Conservation (phyloP, 2,888 invertebrate species). For the Euplexia lucipara region DNA sequence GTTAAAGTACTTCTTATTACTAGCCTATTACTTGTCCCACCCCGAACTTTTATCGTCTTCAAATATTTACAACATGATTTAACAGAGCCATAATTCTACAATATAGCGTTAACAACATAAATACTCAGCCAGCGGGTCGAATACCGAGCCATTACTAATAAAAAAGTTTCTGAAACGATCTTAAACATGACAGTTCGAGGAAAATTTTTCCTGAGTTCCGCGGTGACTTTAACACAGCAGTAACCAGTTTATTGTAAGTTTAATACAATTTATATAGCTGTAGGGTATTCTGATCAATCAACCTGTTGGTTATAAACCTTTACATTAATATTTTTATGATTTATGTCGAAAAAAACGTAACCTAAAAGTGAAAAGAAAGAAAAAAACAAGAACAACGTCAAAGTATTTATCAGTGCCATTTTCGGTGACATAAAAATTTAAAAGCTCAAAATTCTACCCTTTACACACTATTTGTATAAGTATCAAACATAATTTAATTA, state of each 20-base stretch:
- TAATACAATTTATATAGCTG: background rate
- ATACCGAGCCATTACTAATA: background rate
- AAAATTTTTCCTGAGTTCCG: constrained; percentile 1
- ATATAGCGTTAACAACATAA: background rate
- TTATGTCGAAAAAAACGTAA: too few relatives aligned
- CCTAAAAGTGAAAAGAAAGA: too few relatives aligned
- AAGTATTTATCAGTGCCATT: too few relatives aligned
- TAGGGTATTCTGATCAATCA: background rate
- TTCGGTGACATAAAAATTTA: too few relatives aligned
- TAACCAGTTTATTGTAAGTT: constrained; percentile 4
- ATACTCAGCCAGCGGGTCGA: background rate
- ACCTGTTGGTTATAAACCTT: background rate
- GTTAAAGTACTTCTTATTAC: too few relatives aligned
- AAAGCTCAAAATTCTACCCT: too few relatives aligned
- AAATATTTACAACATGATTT: background rate
- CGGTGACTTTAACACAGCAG: background rate
- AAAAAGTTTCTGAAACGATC: constrained; percentile 7
- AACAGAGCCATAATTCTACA: background rate
- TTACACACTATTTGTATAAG: too few relatives aligned
- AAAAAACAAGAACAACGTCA: too few relatives aligned
- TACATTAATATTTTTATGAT: too few relatives aligned
- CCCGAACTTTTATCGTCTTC: too few relatives aligned
- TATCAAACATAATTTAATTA: too few relatives aligned
- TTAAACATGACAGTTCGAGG: background rate
- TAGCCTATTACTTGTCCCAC: too few relatives aligned